A percentile compares a stretch with the other conserved stretches of the same genome.
Evolutionary conservation across 2,888 invertebrate species (phyloP).

Genomic region (Xanthia icteritia): DNA sequence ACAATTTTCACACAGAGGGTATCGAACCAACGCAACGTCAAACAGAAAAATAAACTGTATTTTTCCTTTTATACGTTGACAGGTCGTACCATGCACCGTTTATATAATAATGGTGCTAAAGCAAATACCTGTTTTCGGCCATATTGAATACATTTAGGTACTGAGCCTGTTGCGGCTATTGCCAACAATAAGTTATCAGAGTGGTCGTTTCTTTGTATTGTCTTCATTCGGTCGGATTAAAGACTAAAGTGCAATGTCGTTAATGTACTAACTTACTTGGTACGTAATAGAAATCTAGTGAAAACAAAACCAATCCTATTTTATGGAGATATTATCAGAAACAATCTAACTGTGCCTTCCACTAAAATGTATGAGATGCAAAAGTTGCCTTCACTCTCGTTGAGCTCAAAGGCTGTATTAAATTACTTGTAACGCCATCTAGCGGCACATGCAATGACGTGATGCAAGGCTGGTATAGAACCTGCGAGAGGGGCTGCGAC

Average conservation of each 20-base stretch:
- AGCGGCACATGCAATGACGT: conserved; percentile 49
- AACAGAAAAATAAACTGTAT: background rate
- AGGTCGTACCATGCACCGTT: background rate
- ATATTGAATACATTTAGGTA: conserved; percentile 41
- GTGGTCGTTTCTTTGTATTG: conserved; percentile 29
- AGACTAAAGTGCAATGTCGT: conserved; percentile 4
- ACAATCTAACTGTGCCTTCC: background rate
- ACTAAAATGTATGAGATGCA: conserved; percentile 27
- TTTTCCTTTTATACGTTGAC: background rate
- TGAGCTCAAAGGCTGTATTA: conserved; percentile 36
- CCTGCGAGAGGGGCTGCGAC: conserved; percentile 66
- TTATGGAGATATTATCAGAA: background rate
- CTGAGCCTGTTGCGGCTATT: background rate
- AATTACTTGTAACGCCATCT: conserved; percentile 66
- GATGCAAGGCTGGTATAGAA: conserved; percentile 62
- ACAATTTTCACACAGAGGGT: background rate
- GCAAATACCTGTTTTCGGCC: conserved; percentile 59
- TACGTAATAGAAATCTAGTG: background rate
- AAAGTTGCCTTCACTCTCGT: conserved; percentile 26
- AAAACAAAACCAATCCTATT: background rate
- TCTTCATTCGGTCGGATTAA: background rate
- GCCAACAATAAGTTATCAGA: conserved; percentile 14
- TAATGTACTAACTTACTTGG: background rate
- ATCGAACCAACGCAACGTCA: background rate
- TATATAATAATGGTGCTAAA: conserved; percentile 34